These are phyloP conservation scores for Alouatta palliata DNA, from an alignment of 2,113 vertebrate genomes.

Conservation along the genomic window DNA sequence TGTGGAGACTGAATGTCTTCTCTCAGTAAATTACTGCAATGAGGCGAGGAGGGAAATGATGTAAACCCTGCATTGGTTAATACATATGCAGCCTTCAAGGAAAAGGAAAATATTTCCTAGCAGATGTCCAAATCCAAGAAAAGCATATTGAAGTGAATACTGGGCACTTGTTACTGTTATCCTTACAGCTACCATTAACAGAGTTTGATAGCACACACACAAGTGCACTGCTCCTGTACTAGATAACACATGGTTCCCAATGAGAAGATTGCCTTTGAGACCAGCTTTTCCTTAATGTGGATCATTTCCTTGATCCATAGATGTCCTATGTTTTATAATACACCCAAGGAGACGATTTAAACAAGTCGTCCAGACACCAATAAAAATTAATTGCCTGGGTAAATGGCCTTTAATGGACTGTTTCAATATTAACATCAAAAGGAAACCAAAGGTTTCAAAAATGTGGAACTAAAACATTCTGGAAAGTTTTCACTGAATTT, in stretches of 20 bases:
- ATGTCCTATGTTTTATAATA: conserved; percentile 52
- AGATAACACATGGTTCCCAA: neutral
- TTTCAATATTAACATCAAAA: conserved; percentile 49
- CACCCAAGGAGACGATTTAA: neutral
- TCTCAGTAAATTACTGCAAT: neutral
- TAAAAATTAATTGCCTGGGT: conserved; percentile 35
- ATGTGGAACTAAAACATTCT: neutral
- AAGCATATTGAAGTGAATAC: conserved; percentile 29
- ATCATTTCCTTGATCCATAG: conserved; percentile 30
- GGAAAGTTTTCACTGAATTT: neutral
- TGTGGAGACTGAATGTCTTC: neutral
- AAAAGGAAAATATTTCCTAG: neutral
- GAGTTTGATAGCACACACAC: neutral
- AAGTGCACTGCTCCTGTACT: neutral
- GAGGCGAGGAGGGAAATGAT: neutral
- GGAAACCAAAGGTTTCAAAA: neutral
- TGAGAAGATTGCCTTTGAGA: neutral
- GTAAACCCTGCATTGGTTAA: neutral
- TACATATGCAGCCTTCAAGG: neutral
- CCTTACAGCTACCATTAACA: neutral
- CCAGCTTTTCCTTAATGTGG: conserved; percentile 30
- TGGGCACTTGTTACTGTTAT: neutral
- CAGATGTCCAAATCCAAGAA: neutral
- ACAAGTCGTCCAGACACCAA: neutral
- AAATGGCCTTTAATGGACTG: conserved; percentile 30